Evolutionary conservation across 2,888 invertebrate genomes (phyloP).

Genomic region (Stramonita haemastoma): DNA sequence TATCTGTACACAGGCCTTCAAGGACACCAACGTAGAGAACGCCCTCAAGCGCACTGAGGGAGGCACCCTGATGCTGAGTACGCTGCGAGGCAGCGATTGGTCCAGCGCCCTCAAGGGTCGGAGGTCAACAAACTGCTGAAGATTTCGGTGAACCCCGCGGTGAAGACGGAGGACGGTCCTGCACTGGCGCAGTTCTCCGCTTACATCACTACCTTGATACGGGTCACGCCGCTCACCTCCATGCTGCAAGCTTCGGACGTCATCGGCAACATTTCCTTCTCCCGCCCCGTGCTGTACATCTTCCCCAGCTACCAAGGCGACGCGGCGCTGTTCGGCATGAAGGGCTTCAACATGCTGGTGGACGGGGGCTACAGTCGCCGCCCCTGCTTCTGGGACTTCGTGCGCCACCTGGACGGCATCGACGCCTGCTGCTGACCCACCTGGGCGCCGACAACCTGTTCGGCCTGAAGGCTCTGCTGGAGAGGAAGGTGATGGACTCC

Average conservation of each 20-base stretch:
- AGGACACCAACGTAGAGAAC: slow-evolving; percentile 92
- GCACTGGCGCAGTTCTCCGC: slow-evolving; percentile 73
- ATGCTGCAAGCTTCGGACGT: slow-evolving; percentile 93
- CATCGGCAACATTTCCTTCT: slow-evolving; percentile 94
- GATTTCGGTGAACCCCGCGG: slow-evolving; percentile 87
- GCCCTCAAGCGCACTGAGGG: slow-evolving; percentile 94
- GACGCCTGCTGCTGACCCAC: slow-evolving; percentile 97
- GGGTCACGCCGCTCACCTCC: slow-evolving; percentile 63
- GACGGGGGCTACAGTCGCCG: slow-evolving; percentile 93
- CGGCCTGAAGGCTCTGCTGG: slow-evolving; percentile 91
- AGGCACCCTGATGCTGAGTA: slow-evolving; percentile 92
- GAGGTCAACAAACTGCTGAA: slow-evolving; percentile 72
- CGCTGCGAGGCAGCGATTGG: slow-evolving; percentile 93
- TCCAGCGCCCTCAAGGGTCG: slow-evolving; percentile 80
- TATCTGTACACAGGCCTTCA: slow-evolving; percentile 85
- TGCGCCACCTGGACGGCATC: slow-evolving; percentile 90
- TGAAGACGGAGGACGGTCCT: slow-evolving; percentile 80
- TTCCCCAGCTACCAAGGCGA: slow-evolving; percentile 98
- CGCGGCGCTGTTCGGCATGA: slow-evolving; percentile 96
- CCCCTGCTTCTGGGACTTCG: slow-evolving; percentile 98
- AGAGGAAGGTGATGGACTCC: slow-evolving; percentile 84
- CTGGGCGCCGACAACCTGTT: slow-evolving; percentile 94
- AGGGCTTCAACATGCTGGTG: slow-evolving; percentile 95
- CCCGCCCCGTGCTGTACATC: slow-evolving; percentile 96
- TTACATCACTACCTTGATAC: slow-evolving; percentile 69